These are phyloP conservation scores for Ephydatia muelleri DNA, from an alignment of 37 sponge, comb jelly and placozoan genomes.

Conservation along the genomic window DNA sequence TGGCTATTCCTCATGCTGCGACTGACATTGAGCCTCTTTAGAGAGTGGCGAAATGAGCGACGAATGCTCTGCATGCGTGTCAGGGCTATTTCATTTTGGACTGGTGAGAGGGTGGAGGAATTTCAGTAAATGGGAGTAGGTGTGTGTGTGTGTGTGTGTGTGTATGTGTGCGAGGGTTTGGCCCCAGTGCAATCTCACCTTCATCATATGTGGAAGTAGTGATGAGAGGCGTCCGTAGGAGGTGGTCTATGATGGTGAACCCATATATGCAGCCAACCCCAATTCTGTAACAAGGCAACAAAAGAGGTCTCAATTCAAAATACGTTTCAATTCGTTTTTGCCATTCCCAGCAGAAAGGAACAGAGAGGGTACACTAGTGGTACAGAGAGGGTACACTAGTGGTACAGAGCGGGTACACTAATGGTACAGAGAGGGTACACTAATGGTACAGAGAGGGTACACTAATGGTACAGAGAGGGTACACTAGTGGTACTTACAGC, in stretches of 20 bases:
- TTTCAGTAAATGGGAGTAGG: too few species aligned
- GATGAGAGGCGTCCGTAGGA: slow-evolving; percentile 45
- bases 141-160: background rate
- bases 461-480: too few species aligned
- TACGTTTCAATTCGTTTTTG: background rate
- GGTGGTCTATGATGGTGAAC: slow-evolving; percentile 73
- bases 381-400: too few species aligned
- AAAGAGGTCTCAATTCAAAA: too few species aligned
- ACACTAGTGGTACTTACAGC: slow-evolving; percentile 51
- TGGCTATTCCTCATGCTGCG: slow-evolving; percentile 66
- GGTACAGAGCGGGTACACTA: too few species aligned
- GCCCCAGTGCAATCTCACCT: slow-evolving; percentile 7
- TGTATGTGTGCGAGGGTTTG: background rate
- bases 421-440: too few species aligned
- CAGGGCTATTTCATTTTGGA: background rate
- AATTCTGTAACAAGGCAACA: slow-evolving; percentile 34
- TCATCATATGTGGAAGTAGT: slow-evolving; percentile 66
- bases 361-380: too few species aligned
- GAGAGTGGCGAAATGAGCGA: slow-evolving; percentile 78
- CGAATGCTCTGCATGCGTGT: slow-evolving; percentile 84
- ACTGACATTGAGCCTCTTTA: slow-evolving; percentile 68
- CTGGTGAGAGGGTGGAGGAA: background rate
- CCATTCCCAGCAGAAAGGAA: background rate
- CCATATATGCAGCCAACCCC: slow-evolving; percentile 81
- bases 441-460: too few species aligned